A percentile compares a stretch with the other conserved stretches of the same genome.
Evolutionary conservation across 2,797 vertebrate species (phyloP).

Genomic region (Labroides dimidiatus): DNA sequence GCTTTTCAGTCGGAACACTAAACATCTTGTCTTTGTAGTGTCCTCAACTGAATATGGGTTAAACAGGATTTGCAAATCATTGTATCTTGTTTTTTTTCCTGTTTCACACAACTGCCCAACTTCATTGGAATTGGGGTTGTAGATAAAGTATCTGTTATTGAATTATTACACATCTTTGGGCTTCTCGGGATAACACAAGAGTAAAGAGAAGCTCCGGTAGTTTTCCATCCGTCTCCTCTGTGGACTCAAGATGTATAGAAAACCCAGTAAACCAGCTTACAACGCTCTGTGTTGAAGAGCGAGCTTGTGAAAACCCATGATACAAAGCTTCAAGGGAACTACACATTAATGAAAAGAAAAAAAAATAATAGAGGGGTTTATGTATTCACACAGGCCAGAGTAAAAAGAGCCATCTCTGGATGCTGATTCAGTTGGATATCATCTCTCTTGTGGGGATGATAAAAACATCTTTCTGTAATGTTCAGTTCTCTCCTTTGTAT

Average conservation of each 20-base stretch:
- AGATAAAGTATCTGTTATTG: neutral
- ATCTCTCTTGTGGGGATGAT: constrained; percentile 10
- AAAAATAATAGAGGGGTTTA: neutral
- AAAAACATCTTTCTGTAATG: constrained; percentile 18
- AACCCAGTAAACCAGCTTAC: neutral
- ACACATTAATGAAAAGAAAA: constrained; percentile 5
- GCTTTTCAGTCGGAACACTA: no score
- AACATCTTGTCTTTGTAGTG: no score
- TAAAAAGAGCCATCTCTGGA: neutral
- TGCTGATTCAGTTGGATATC: neutral
- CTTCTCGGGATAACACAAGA: neutral
- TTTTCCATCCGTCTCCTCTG: neutral
- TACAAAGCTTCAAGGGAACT: constrained; percentile 14
- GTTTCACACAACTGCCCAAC: no score
- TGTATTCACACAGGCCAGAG: neutral
- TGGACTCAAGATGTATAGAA: neutral
- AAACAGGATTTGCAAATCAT: no score
- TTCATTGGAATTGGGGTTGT: no score
- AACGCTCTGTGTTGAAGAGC: neutral
- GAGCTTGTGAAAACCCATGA: constrained; percentile 4
- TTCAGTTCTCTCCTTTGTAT: neutral
- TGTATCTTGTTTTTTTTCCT: no score
- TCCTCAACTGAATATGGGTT: no score
- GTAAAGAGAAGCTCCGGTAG: neutral
- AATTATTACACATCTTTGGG: constrained; percentile 7